phyloP scores from a whole-genome alignment of 2,797 vertebrate genomes.

The Buceros bicornis region DNA sequence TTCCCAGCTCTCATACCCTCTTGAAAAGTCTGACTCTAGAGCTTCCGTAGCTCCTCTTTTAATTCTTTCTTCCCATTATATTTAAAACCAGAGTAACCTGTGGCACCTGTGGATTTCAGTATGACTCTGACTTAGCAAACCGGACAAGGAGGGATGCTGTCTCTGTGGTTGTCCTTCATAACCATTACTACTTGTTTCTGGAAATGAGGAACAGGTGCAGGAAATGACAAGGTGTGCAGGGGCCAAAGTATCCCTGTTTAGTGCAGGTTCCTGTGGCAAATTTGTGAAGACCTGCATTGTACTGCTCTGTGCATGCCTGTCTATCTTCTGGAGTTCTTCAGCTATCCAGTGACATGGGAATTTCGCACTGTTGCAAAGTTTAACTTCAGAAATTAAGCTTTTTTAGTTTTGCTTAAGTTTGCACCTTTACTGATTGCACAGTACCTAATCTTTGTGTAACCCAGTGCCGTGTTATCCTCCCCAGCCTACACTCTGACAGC shows the following conservation, averaged over 20 bases:
- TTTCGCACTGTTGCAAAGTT: neutral
- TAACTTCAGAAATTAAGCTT: neutral
- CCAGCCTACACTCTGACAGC: conserved; percentile 8
- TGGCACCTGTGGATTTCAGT: neutral
- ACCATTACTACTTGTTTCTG: neutral
- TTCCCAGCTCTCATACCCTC: neutral
- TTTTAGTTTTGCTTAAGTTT: neutral
- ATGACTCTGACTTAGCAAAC: neutral
- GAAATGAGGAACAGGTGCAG: neutral
- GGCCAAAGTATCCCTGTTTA: neutral
- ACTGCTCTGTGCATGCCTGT: neutral
- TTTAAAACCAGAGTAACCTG: neutral
- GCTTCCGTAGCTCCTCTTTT: neutral
- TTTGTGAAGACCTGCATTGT: neutral
- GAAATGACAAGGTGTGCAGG: neutral
- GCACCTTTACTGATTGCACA: neutral
- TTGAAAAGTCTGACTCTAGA: neutral
- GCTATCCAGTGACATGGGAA: neutral
- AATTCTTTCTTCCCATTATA: neutral
- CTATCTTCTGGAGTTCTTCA: neutral
- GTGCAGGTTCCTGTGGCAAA: neutral
- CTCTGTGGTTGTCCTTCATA: neutral
- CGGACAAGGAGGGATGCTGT: neutral
- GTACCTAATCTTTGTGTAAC: conserved; percentile 3
- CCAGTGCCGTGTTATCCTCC: neutral